These are phyloP conservation scores for crab-eating macaque (Macaca fascicularis) DNA, from an alignment of 2,113 vertebrate species.

Conservation along the genomic window T2T-MFA8v1.1 NC_088394.1:6790001-6790500, in stretches of 20 bases:
- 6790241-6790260: background rate
- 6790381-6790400: background rate
- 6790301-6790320: background rate
- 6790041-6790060: too few species aligned
- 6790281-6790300: background rate
- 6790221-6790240: background rate
- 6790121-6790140: background rate
- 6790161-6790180: background rate
- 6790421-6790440: background rate
- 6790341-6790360: background rate
- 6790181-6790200: background rate
- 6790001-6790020: background rate
- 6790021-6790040: background rate
- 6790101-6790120: background rate
- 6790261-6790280: background rate
- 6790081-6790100: background rate
- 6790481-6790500: background rate
- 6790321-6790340: background rate
- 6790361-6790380: background rate
- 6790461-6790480: background rate
- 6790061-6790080: accelerated
- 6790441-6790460: background rate
- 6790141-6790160: background rate
- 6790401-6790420: background rate
- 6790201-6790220: background rate